Evolutionary conservation across 2,797 vertebrate species (phyloP).

Genomic region (Enteromius treurensis): DNA sequence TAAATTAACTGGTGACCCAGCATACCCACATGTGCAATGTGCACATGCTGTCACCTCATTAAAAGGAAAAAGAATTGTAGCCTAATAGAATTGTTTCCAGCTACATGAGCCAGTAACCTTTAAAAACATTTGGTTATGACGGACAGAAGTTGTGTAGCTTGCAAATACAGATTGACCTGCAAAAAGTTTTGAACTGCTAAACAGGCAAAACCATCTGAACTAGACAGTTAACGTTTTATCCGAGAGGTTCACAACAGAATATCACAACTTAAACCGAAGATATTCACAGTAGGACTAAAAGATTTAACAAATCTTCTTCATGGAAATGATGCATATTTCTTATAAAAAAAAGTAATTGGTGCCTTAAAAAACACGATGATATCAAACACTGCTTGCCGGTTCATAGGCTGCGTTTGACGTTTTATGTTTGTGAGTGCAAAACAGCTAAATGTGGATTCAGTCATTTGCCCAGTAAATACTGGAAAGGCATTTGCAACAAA

Average conservation of each 20-base stretch:
- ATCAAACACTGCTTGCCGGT: neutral
- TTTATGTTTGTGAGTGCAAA: neutral
- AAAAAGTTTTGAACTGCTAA: neutral
- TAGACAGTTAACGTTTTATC: neutral
- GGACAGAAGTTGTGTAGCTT: neutral
- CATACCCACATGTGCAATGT: constrained; percentile 1
- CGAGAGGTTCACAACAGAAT: too few species aligned
- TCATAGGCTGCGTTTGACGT: neutral
- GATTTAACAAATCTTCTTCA: neutral
- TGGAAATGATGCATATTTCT: neutral
- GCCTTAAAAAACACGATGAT: neutral
- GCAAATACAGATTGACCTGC: neutral
- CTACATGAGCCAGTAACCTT: constrained; percentile 1
- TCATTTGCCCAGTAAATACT: neutral
- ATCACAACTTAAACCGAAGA: neutral
- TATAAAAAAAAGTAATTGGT: neutral
- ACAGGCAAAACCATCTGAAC: neutral
- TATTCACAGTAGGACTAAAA: neutral
- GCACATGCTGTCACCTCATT: neutral
- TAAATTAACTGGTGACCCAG: constrained; percentile 33
- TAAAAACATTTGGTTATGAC: neutral
- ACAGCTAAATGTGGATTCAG: constrained; percentile 4
- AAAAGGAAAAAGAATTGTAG: neutral
- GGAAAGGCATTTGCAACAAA: neutral
- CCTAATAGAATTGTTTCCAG: neutral